Conservation (phyloP, 2,797 vertebrate genomes). For the Darevskia mixta region DNA sequence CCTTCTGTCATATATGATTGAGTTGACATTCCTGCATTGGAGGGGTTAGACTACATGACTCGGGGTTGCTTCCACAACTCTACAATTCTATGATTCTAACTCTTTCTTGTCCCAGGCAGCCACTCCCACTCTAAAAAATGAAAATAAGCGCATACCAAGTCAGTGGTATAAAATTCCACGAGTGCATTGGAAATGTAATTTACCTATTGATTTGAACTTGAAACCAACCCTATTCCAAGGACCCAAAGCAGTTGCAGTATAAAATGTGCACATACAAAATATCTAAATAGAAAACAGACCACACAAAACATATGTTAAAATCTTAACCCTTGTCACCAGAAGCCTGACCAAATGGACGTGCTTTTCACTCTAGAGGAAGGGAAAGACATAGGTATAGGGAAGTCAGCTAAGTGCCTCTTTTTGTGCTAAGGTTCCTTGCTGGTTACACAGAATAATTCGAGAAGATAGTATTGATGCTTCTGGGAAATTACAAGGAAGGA, state of each 20-base stretch:
- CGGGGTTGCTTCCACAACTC: too few relatives aligned
- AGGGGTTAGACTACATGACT: too few relatives aligned
- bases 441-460: background rate
- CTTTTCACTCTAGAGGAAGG: background rate
- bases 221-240: background rate
- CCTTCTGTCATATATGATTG: too few relatives aligned
- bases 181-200: background rate
- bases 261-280: background rate
- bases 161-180: background rate
- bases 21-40: too few relatives aligned
- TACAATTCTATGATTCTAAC: too few relatives aligned
- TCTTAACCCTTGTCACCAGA: background rate
- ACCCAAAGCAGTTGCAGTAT: background rate
- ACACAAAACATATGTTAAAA: background rate
- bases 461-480: background rate
- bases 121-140: background rate
- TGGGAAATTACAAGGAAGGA: background rate
- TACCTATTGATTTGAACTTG: background rate
- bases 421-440: background rate
- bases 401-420: background rate
- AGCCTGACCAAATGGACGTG: background rate
- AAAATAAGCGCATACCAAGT: background rate
- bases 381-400: background rate
- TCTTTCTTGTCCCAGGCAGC: background rate
- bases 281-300: background rate